Conservation (phyloP, 2,113 vertebrate genomes). For the Nanorana parkeri region DNA sequence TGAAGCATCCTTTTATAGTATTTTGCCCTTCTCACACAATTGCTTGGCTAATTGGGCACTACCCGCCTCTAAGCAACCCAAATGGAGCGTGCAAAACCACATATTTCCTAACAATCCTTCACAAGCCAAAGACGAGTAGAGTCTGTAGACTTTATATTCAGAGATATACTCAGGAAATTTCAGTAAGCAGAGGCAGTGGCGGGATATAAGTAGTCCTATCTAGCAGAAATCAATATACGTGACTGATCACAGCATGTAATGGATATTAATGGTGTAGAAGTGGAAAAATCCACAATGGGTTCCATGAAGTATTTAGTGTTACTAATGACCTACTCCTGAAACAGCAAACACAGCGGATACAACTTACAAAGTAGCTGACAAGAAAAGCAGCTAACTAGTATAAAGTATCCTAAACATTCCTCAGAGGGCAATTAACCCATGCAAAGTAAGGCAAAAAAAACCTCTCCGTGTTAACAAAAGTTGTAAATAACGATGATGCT, state of each 20-base stretch:
- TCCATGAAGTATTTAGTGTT: conserved; percentile 48
- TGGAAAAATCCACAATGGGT: conserved; percentile 28
- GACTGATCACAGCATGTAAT: conserved; percentile 62
- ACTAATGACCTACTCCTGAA: conserved; percentile 49
- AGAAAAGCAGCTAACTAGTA: conserved; percentile 38
- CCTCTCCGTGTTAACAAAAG: conserved; percentile 10
- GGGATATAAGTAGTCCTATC: conserved; percentile 55
- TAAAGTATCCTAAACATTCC: conserved; percentile 51
- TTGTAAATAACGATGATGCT: conserved; percentile 26
- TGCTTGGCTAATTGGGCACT: conserved; percentile 34
- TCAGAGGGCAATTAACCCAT: conserved; percentile 50
- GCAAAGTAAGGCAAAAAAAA: conserved; percentile 43
- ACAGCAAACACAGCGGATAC: conserved; percentile 52
- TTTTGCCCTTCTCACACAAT: conserved; percentile 28
- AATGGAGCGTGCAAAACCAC: conserved; percentile 3
- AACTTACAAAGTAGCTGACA: conserved; percentile 52
- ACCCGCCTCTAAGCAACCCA: conserved; percentile 19
- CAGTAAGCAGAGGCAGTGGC: background rate
- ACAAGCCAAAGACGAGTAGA: background rate
- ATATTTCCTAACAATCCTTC: background rate
- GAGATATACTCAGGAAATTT: background rate
- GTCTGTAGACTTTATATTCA: background rate
- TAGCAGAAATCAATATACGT: conserved; percentile 62
- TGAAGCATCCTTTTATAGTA: conserved; percentile 2
- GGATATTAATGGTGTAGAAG: conserved; percentile 49